Percentiles rank a stretch among this genome's conserved stretches.
phyloP scores from a whole-genome alignment of 2,113 vertebrate genomes.

The Marcusenius ussheri region DNA sequence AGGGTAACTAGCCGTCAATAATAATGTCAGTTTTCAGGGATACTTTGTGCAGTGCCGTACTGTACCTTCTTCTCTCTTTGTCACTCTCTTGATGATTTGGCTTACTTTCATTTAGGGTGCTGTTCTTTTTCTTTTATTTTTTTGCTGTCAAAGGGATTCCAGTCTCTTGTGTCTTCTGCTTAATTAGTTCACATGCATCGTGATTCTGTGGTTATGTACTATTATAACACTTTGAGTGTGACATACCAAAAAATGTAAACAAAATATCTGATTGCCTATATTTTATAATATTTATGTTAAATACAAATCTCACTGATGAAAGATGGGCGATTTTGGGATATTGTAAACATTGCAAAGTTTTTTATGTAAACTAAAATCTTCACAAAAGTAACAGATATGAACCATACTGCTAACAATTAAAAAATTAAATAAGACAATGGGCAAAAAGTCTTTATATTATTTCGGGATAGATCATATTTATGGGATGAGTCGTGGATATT shows the following conservation, averaged over 20 bases:
- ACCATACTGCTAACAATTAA: background rate
- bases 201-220: background rate
- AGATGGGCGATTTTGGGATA: background rate
- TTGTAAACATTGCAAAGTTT: background rate
- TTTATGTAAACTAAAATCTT: background rate
- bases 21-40: slow-evolving; percentile 6
- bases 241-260: background rate
- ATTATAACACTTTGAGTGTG: background rate
- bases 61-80: background rate
- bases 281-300: background rate
- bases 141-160: background rate
- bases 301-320: background rate
- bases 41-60: background rate
- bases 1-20: slow-evolving; percentile 6
- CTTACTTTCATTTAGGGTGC: background rate
- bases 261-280: background rate
- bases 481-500: background rate
- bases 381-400: background rate
- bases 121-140: background rate
- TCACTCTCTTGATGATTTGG: background rate
- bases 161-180: background rate
- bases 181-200: background rate
- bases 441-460: background rate
- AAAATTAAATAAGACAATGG: background rate
- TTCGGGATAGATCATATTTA: background rate